Evolutionary conservation across 2,797 vertebrate genomes (phyloP).

Genomic region (Coccyzus lansbergi): DNA sequence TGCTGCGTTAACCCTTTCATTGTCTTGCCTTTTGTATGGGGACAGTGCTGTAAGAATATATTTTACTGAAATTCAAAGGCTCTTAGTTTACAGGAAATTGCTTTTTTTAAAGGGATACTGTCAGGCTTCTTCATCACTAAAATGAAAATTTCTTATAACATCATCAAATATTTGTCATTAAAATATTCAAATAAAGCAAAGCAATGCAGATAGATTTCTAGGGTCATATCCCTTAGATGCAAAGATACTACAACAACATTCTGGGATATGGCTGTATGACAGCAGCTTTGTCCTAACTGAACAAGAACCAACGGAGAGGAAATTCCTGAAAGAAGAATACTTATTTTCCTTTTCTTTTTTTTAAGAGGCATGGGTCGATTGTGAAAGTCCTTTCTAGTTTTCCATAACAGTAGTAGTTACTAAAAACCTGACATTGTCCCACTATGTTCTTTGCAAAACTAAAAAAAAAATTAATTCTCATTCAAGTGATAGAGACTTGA

Average conservation of each 20-base stretch:
- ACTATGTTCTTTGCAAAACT: not conserved
- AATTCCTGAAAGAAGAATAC: not conserved
- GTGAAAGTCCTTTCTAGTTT: not conserved
- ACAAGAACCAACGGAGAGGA: not conserved
- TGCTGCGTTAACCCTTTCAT: constrained; percentile 78
- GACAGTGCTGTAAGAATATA: not conserved
- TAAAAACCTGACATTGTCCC: constrained; percentile 43
- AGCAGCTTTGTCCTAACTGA: not conserved
- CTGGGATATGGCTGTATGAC: not conserved
- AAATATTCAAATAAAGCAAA: not conserved
- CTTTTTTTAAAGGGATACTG: constrained; percentile 36
- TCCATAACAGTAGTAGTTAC: not conserved
- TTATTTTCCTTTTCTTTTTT: not conserved
- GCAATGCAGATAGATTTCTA: not conserved
- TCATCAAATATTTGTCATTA: not conserved
- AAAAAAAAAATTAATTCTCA: not conserved
- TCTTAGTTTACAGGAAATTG: not conserved
- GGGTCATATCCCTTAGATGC: not conserved
- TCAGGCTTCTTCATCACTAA: not conserved
- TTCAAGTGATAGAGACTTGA: not conserved
- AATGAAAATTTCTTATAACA: not conserved
- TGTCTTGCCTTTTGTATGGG: constrained; percentile 47
- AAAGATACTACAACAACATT: not conserved
- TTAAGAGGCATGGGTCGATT: not conserved
- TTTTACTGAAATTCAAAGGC: not conserved